These are phyloP conservation scores for Eulemur mongoz DNA, from an alignment of 2,797 vertebrate species.

Conservation along the genomic window DNA sequence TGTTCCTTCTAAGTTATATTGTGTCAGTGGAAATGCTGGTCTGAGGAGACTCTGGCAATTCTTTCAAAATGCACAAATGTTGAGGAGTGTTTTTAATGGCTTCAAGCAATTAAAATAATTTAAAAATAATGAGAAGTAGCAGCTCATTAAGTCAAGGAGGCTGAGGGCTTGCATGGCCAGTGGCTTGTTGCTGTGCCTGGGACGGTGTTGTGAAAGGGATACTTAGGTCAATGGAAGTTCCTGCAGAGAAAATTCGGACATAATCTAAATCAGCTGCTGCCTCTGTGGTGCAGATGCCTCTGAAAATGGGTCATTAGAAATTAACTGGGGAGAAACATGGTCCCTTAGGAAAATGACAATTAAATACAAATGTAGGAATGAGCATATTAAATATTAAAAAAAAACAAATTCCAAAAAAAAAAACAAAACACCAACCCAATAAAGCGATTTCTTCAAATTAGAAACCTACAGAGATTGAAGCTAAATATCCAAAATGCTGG, in stretches of 20 bases:
- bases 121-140: slow-evolving; percentile 73
- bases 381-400: background rate
- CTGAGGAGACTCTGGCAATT: slow-evolving; percentile 62
- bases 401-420: background rate
- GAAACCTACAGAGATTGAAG: background rate
- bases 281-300: slow-evolving; percentile 44
- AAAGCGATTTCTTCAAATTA: background rate
- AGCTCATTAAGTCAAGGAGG: slow-evolving; percentile 47
- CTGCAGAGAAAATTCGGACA: slow-evolving; percentile 14
- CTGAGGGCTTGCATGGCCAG: background rate
- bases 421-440: background rate
- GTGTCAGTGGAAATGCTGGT: slow-evolving; percentile 73
- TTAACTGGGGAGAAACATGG: background rate
- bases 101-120: slow-evolving; percentile 76
- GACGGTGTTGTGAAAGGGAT: slow-evolving; percentile 56
- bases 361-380: slow-evolving; percentile 38
- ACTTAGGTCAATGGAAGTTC: slow-evolving; percentile 53
- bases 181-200: slow-evolving; percentile 37
- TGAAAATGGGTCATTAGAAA: slow-evolving; percentile 43
- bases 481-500: background rate
- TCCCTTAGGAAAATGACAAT: slow-evolving; percentile 50
- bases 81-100: slow-evolving; percentile 64
- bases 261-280: slow-evolving; percentile 63
- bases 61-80: slow-evolving; percentile 63
- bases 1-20: slow-evolving; percentile 72